phyloP scores from a whole-genome alignment of 2,797 vertebrate species.

The Anableps anableps region DNA sequence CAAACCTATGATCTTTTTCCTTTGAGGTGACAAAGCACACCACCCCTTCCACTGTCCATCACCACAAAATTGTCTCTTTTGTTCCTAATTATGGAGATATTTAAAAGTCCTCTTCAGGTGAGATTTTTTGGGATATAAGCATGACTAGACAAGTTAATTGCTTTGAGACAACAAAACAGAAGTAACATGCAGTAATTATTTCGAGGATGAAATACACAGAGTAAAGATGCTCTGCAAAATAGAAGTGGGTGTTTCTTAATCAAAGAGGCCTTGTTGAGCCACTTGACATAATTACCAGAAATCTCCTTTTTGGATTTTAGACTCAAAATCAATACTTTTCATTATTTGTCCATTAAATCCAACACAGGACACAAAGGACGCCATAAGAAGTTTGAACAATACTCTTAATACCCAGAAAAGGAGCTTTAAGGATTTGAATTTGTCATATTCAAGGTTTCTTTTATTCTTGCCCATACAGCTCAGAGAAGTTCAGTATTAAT shows the following conservation, averaged over 20 bases:
- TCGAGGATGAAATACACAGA: neutral
- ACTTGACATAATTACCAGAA: neutral
- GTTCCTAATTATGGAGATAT: neutral
- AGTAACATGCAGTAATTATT: neutral
- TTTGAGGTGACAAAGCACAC: neutral
- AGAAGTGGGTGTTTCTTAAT: neutral
- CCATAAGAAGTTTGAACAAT: neutral
- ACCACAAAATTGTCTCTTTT: neutral
- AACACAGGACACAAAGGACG: neutral
- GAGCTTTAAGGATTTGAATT: neutral
- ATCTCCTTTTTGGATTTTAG: neutral
- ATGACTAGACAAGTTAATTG: neutral
- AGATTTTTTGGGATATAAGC: neutral
- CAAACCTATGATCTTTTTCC: neutral
- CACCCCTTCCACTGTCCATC: neutral
- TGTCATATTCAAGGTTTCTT: neutral
- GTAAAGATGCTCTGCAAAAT: neutral
- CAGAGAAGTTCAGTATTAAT: neutral
- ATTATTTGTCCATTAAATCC: neutral
- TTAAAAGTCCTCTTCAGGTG: neutral
- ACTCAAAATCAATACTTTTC: neutral
- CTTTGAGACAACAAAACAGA: neutral
- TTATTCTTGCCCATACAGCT: neutral
- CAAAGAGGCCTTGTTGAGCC: neutral
- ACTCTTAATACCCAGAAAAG: neutral